Evolutionary conservation across 23 tunicate species (phyloP), one percentile per base, ranked within the genome.

Genomic region (Ciona savignyi): DNA sequence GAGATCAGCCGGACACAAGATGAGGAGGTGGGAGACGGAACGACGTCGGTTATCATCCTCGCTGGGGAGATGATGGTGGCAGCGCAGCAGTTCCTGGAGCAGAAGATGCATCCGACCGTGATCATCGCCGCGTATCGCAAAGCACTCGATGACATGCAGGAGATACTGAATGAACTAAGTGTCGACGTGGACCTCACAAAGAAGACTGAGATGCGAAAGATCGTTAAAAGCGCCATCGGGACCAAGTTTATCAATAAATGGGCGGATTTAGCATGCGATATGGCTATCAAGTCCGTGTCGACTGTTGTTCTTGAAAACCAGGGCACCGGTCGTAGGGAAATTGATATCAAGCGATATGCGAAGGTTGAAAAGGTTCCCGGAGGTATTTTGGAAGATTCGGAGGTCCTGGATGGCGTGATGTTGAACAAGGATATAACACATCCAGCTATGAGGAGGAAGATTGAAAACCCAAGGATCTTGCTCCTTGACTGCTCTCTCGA

Each of bases 21-120:
- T 82, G 98, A 93, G 72, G 98, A 93, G 81, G 93, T 86, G 51
- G 98, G 98, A 24, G 98, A 93, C 86, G 98, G 98, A 24, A 93
- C 98, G 1, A 93, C 98, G 2, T 93, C 98, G 3, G 98, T 93
- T 32, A 93, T 93, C 70, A 93, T 93, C 31, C 79, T 66, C 80
- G 98, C 98, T 51, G 98, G 98, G 9, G 98, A 93, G 67, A 81
- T 93, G 74, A 93, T 93, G 98, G 68, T 88, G 19, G 93, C 88
- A 4, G 98, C 98, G 21, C 79, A 93, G 68, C 85, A 93, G 70
- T 93, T 93, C 42, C 80, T 93, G 1, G 85, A 86, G 51, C 93
- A 93, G 51, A 86, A 93, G 25, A 93, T 93, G 98, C 98, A 93
- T 78, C 98, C 98, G 3, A 93, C 93, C 62, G 88, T 86, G 51